Evolutionary conservation across 2,113 vertebrate species (phyloP), one percentile per base, ranked within the genome.

Genomic region (Apeltes quadracus): DNA sequence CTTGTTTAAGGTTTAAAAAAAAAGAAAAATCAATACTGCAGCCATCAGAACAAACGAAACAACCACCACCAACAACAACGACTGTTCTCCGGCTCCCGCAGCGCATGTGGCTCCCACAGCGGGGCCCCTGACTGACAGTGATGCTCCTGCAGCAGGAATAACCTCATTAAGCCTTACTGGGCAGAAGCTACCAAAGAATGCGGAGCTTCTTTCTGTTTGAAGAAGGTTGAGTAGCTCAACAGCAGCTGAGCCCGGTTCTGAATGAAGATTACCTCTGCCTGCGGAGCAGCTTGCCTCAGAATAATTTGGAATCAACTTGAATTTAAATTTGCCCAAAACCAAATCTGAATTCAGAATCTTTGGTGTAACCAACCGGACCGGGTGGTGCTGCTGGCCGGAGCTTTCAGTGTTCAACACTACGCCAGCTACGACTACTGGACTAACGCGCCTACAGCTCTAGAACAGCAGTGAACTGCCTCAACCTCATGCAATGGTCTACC

Each of bases 391-490:
- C 27, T 8, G 57, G 59, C 41, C 36, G 70, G 13, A 2, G 44
- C 29, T 53, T 7, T 54, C 27, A 15, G 11, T 22, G 25, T 51
- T 5, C 27, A 16, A 22, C 0, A 23, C 61, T 75, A 61, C 51
- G 48, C 18, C 11, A 4, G 22, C 68, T 63, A 58, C 6, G 38
- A 72, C 71, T 74, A 76, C 67, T 53, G 64, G 18, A 81, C 85
- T 80, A 84, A 75, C 59, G 15, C 25, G 23, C 13, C 79, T 78
- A 71, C 46, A 36, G 36, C 54, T 74, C 84, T 78, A 86, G 43
- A 82, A 70, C 62, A 82, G 72, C 68, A 82, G 27, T 1, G 32
- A n/a, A 80, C 69, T 18, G 9, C 16, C 22, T 53, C 63, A 77
- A 72, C 62, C 54, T 58, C 75, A 84, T 75, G 72, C 66, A 84